Evolutionary conservation across 2,797 vertebrate genomes (phyloP).

Genomic region (Rhinella marina): DNA sequence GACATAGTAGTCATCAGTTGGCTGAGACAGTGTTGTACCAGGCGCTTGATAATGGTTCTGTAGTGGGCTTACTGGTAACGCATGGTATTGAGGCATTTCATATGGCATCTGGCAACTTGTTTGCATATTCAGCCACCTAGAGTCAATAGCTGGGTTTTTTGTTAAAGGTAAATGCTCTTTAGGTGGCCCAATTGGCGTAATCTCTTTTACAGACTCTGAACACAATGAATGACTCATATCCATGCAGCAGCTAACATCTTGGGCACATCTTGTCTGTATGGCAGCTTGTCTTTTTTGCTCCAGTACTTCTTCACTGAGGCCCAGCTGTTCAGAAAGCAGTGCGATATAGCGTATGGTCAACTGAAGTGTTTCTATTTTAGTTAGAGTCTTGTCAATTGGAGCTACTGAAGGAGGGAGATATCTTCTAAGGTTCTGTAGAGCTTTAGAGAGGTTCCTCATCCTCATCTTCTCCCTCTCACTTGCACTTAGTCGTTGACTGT

Average conservation of each 20-base stretch:
- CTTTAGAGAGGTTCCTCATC: conserved; percentile 82
- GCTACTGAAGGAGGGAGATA: conserved; percentile 81
- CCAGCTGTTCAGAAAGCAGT: conserved; percentile 76
- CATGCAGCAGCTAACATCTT: conserved; percentile 74
- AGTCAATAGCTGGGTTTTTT: conserved; percentile 5
- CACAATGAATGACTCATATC: conserved; percentile 27
- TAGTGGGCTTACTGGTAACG: not conserved
- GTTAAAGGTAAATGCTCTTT: not conserved
- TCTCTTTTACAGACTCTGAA: not conserved
- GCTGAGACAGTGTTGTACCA: not conserved
- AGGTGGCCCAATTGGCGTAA: not conserved
- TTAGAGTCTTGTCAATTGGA: conserved; percentile 78
- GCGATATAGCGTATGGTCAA: conserved; percentile 79
- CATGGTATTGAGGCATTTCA: conserved; percentile 6
- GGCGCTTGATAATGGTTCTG: conserved; percentile 36
- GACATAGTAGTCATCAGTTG: not conserved
- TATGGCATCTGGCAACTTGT: not conserved
- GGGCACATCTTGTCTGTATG: conserved; percentile 69
- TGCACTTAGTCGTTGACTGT: conserved; percentile 75
- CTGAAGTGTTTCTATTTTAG: conserved; percentile 84
- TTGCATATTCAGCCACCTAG: not conserved
- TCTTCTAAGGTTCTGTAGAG: conserved; percentile 75
- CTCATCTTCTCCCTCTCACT: conserved; percentile 82
- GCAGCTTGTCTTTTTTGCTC: conserved; percentile 68
- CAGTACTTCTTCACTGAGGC: conserved; percentile 72